phyloP scores from a whole-genome alignment of 2,113 vertebrate species.

The Vanacampus margaritifer region DNA sequence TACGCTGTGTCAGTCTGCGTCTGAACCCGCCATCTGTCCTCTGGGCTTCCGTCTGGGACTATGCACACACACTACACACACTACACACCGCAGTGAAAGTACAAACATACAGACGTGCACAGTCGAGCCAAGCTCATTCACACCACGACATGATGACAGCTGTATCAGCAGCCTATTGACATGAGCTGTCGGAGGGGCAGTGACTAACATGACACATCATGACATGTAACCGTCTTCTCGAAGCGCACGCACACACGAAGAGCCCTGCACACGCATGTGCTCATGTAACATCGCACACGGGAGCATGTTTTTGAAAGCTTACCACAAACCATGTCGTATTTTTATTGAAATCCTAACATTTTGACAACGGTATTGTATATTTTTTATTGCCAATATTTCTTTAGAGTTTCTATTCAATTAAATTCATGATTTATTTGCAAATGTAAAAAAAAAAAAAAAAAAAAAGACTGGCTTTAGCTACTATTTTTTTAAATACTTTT shows the following conservation, averaged over 20 bases:
- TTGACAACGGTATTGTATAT: too few species aligned
- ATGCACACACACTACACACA: slow-evolving; percentile 33
- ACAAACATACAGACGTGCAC: slow-evolving; percentile 36
- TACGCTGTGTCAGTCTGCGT: slow-evolving; percentile 90
- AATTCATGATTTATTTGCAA: too few species aligned
- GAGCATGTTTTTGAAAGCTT: too few species aligned
- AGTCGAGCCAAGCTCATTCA: slow-evolving; percentile 63
- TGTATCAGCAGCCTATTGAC: slow-evolving; percentile 71
- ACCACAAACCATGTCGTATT: not conserved
- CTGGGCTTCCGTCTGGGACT: slow-evolving; percentile 82
- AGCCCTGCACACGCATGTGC: not conserved
- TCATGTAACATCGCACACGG: not conserved
- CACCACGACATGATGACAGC: slow-evolving; percentile 70
- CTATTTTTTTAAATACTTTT: too few species aligned
- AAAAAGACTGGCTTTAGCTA: too few species aligned
- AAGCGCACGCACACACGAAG: too few species aligned
- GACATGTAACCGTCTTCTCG: slow-evolving; percentile 43
- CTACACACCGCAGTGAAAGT: slow-evolving; percentile 4
- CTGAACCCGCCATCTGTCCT: slow-evolving; percentile 91
- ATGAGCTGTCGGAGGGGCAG: slow-evolving; percentile 68
- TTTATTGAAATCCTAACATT: too few species aligned
- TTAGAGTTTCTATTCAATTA: too few species aligned
- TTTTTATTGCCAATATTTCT: too few species aligned
- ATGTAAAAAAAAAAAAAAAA: too few species aligned
- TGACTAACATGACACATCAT: slow-evolving; percentile 68